phyloP scores from a whole-genome alignment of 2,888 invertebrate species.

The Exocentrus adspersus region DNA sequence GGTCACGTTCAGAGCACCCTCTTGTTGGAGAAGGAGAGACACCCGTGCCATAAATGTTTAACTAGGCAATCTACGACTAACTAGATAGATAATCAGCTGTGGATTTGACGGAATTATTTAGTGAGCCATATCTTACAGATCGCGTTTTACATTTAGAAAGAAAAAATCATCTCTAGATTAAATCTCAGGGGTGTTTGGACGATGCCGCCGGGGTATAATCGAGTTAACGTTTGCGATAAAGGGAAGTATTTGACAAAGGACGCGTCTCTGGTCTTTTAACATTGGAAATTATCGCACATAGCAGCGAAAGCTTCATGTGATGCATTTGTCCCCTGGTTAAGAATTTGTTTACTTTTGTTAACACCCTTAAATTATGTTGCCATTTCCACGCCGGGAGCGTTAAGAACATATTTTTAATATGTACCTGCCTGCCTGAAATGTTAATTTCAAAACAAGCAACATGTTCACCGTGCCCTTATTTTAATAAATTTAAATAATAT shows the following conservation, averaged over 20 bases:
- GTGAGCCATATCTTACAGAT: not conserved
- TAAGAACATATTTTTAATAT: too few species aligned
- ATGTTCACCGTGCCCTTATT: not conserved
- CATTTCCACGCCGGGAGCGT: too few species aligned
- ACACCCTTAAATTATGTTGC: too few species aligned
- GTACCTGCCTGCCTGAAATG: too few species aligned
- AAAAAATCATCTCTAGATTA: constrained; percentile 1
- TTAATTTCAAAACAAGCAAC: not conserved
- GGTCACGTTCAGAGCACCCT: not conserved
- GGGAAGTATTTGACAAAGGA: not conserved
- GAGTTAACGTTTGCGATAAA: not conserved
- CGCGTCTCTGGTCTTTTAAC: too few species aligned
- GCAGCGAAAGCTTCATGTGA: too few species aligned
- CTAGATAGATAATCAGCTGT: constrained; percentile 1
- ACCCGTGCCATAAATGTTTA: not conserved
- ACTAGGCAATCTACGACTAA: not conserved
- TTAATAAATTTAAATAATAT: constrained; percentile 1
- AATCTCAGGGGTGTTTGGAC: not conserved
- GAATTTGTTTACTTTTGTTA: too few species aligned
- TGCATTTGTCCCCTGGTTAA: too few species aligned
- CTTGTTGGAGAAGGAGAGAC: not conserved
- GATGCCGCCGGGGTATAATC: not conserved
- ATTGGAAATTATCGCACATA: too few species aligned
- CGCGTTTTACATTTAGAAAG: not conserved
- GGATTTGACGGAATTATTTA: constrained; percentile 3